Evolutionary conservation across 2,888 invertebrate species (phyloP), one percentile per base, ranked within the genome.

Genomic region (Schrankia costaestrigalis): DNA sequence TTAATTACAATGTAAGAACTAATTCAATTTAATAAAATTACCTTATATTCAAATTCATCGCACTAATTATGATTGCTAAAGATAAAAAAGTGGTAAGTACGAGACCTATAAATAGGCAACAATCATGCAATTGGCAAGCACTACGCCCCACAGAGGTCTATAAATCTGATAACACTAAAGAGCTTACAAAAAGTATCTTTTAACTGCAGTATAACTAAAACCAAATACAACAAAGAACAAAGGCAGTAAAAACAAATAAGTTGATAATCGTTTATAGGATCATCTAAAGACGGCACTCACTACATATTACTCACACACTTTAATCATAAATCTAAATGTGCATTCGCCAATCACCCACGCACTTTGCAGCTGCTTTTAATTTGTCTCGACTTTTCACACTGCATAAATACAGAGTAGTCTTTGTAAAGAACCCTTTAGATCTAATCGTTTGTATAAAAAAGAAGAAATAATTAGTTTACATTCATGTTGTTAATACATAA

Each of bases 281-380:
- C 33, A 53, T 53, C 56, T 47, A 39, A 46, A 47, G 37, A 26
- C 35, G 18, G 43, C 38, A 17, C 37, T 49, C 56, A 40, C 29
- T 37, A 28, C 5, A 37, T 47, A 48, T 56, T 50, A 56, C 56
- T 56, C 46, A 56, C 58, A 55, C 45, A 40, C 45, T 50, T 53
- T 71, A 63, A 69, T 73, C 65, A 71, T 78, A 74, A 81, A 76
- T 78, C 78, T 76, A 74, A 77, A 78, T 78, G 71, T 68, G 71
- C 67, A 63, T 53, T 69, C 71, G 70, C 74, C 77, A 78, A 82
- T 81, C 78, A 74, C 62, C 61, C 61, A 56, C 56, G 43, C 51
- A 60, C 66, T 66, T 60, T 58, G 65, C 83, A 85, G 83, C 82
- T 83, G 85, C 64, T 59, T 72, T 76, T 74, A 79, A 84, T 84